Base-by-base conservation (phyloP, 2,888 invertebrate genomes). In the Prionchulus punctatus region DNA sequence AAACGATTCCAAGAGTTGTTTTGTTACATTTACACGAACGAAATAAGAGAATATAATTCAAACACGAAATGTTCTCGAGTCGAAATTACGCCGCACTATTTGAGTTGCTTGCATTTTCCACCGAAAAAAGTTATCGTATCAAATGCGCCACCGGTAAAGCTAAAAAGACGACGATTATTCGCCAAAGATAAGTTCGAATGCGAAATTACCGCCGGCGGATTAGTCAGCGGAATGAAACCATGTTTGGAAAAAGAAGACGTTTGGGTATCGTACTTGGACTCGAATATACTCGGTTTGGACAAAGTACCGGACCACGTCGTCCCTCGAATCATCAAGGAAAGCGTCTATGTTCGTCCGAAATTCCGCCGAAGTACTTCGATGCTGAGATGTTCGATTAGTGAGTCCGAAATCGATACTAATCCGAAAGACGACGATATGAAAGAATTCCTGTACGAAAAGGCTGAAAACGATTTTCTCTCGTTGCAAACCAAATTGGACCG, bases 121-220 rank as follows among this genome's bases (percentile, higher is more conserved):
- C 27, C 53, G 4, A 43, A 31, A n/a, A 54, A 43, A 42, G 43
- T 57, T 15, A 55, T 57, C 50, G 57, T 57, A 21, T 48, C 54
- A 4, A 57, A 57, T 31, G 57, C 57, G 7, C 57, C 57, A 30
- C 57, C 57, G n/a, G 51, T 57, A n/a, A 54, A 55, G 25, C 50
- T 57, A 21, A 43, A 43, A 31, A 45, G 57, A 18, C 4, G 54
- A 27, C 26, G 12, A 7, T 43, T 57, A 27, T 18, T 21, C 15
- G 21, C 54, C 4, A 43, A 49, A 15, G 23, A 28, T 7, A 49
- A 26, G 30, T 49, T 49, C 28, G 50, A 49, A 27, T 49, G 50
- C 28, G 50, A 36, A 45, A 43, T 43, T 2, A 18, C 53, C 31
- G 42, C 52, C 21, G 56, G 56, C 18, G 56, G 56, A 26, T 25